A percentile compares a stretch with the other conserved stretches of the same genome.
phyloP scores from a whole-genome alignment of 2,888 invertebrate species.

The Thelaira solivaga region DNA sequence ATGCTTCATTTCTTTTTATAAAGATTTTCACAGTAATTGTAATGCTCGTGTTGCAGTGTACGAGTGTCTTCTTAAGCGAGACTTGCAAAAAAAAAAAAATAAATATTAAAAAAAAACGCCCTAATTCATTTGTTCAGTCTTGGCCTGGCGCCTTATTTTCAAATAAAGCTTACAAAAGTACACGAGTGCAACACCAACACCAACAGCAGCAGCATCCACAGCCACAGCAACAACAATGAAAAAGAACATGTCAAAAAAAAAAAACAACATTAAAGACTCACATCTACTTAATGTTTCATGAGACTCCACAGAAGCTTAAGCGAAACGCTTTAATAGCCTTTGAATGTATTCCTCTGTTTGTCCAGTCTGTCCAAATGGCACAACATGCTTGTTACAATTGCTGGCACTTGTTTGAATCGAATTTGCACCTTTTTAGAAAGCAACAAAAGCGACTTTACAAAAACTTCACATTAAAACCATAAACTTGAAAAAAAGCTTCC shows the following conservation, averaged over 20 bases:
- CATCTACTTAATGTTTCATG: slow-evolving; percentile 57
- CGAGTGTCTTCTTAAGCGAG: no score
- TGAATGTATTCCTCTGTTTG: slow-evolving; percentile 21
- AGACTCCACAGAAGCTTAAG: slow-evolving; percentile 53
- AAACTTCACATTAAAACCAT: slow-evolving; percentile 43
- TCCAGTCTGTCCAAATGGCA: slow-evolving; percentile 31
- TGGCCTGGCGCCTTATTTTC: slow-evolving; percentile 66
- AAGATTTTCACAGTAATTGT: slow-evolving; percentile 46
- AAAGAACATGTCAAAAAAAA: slow-evolving; percentile 51
- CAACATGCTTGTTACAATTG: slow-evolving; percentile 55
- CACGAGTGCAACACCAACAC: slow-evolving; percentile 26
- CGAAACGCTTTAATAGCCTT: slow-evolving; percentile 34
- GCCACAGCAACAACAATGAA: neutral
- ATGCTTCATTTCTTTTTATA: slow-evolving; percentile 42
- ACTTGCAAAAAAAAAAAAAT: no score
- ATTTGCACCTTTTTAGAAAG: slow-evolving; percentile 60
- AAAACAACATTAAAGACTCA: slow-evolving; percentile 45
- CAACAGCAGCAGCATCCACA: neutral
- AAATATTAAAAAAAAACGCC: no score
- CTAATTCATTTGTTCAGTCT: slow-evolving; percentile 74
- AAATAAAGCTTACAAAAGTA: slow-evolving; percentile 56
- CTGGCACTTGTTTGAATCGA: slow-evolving; percentile 61
- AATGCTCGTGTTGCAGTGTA: no score
- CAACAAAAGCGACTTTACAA: slow-evolving; percentile 44
- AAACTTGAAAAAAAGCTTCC: slow-evolving; percentile 17